Evolutionary conservation across 92 coral and sea anemone genomes (phyloP).

Genomic region (Anthopleura xanthogrammica): DNA sequence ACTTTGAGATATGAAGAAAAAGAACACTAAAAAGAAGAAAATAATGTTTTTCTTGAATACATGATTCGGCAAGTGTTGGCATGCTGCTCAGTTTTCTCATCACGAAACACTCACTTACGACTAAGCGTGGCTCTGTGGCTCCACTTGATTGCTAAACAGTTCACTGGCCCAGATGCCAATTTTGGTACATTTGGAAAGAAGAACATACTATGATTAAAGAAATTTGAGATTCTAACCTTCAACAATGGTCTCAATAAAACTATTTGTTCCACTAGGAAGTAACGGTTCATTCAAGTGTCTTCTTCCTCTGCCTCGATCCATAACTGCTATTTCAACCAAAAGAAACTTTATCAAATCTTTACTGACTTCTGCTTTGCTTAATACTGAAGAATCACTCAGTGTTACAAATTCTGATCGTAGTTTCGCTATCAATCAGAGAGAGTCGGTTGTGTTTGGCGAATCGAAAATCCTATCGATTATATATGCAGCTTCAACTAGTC

Average conservation of each 20-base stretch:
- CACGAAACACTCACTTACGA: too few relatives aligned
- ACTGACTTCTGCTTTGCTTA: neutral
- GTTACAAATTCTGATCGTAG: neutral
- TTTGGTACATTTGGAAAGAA: neutral
- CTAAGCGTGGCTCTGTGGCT: too few relatives aligned
- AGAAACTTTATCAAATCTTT: neutral
- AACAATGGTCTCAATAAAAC: conserved; percentile 14
- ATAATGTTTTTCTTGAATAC: too few relatives aligned
- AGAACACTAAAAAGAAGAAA: too few relatives aligned
- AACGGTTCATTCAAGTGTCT: conserved; percentile 26
- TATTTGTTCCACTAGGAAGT: conserved; percentile 31
- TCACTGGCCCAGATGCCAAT: neutral
- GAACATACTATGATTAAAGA: neutral
- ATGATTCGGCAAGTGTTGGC: too few relatives aligned
- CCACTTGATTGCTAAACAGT: neutral
- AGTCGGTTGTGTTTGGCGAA: neutral
- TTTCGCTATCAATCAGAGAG: neutral
- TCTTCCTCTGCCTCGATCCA: conserved; percentile 14
- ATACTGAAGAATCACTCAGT: neutral
- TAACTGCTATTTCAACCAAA: neutral
- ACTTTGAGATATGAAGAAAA: too few relatives aligned
- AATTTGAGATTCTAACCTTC: conserved; percentile 17
- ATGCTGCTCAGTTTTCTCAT: too few relatives aligned
- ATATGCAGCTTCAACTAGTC: conserved; percentile 17
- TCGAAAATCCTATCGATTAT: conserved; percentile 2